Percentiles rank a stretch among this genome's conserved stretches.
Conservation (phyloP, 2,797 vertebrate genomes). For the Urocyon cinereoargenteus region DNA sequence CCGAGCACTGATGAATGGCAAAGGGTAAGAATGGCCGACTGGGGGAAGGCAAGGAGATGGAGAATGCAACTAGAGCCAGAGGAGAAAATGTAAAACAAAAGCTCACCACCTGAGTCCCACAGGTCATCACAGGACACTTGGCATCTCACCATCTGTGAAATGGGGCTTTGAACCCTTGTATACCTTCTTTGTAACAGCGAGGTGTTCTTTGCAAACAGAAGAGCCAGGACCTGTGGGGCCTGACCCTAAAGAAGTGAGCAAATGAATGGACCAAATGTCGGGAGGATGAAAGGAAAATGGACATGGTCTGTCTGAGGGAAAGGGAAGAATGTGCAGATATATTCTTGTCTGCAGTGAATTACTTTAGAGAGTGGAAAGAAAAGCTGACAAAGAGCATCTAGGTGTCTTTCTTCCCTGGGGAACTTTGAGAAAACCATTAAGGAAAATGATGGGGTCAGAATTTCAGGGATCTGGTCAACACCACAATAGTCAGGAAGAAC, state of each 20-base stretch:
- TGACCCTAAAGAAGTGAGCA: neutral
- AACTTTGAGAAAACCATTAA: neutral
- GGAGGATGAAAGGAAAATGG: neutral
- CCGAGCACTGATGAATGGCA: neutral
- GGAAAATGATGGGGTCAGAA: neutral
- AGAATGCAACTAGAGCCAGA: neutral
- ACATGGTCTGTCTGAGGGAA: neutral
- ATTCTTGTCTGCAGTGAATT: neutral
- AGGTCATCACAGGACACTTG: neutral
- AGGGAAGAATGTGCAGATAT: neutral
- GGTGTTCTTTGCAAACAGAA: neutral
- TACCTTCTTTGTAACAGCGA: neutral
- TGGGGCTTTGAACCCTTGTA: neutral
- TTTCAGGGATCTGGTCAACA: neutral
- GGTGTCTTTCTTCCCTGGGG: neutral
- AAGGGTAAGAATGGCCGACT: fast-evolving
- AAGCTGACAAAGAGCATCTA: neutral
- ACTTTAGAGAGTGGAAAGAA: neutral
- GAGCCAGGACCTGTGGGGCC: fast-evolving
- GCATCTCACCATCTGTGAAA: neutral
- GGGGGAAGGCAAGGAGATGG: neutral
- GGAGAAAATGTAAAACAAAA: neutral
- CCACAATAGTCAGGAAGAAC: neutral
- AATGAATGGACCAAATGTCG: neutral
- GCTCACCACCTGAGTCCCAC: neutral